phyloP scores from a whole-genome alignment of 1,140 invertebrate species.

The Scaptomyza graminum region DNA sequence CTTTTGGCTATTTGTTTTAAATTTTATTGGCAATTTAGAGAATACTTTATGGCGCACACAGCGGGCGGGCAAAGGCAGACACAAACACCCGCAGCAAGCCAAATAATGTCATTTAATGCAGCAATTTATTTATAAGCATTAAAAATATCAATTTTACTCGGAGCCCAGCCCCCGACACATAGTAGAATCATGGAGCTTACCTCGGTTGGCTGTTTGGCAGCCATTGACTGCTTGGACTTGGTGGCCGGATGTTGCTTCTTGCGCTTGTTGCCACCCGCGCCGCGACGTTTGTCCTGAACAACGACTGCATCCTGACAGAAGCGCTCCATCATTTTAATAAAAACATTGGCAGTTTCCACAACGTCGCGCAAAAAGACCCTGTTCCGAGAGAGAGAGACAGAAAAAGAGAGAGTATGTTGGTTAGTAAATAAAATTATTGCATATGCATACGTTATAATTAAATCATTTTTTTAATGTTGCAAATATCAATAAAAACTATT shows the following conservation, averaged over 20 bases:
- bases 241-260: slow-evolving; percentile 52
- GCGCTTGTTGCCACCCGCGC: slow-evolving; percentile 27
- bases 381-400: slow-evolving; percentile 48
- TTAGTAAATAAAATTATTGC: slow-evolving; percentile 66
- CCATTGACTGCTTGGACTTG: slow-evolving; percentile 53
- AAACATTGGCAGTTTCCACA: slow-evolving; percentile 94
- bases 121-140: slow-evolving; percentile 75
- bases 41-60: slow-evolving; percentile 70
- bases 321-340: slow-evolving; percentile 95
- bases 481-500: slow-evolving; percentile 19
- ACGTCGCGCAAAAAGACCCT: slow-evolving; percentile 94
- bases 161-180: not conserved
- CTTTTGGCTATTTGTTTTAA: slow-evolving; percentile 71
- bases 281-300: slow-evolving; percentile 87
- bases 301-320: slow-evolving; percentile 90
- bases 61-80: slow-evolving; percentile 50
- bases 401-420: not conserved
- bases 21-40: slow-evolving; percentile 82
- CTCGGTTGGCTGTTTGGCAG: slow-evolving; percentile 59
- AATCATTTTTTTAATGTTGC: slow-evolving; percentile 58
- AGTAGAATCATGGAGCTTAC: slow-evolving; percentile 40
- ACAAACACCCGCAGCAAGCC: slow-evolving; percentile 46
- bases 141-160: slow-evolving; percentile 53
- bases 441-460: slow-evolving; percentile 57
- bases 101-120: slow-evolving; percentile 81